Conservation (phyloP, 2,888 invertebrate genomes). For the Pristionchus fissidentatus region DNA sequence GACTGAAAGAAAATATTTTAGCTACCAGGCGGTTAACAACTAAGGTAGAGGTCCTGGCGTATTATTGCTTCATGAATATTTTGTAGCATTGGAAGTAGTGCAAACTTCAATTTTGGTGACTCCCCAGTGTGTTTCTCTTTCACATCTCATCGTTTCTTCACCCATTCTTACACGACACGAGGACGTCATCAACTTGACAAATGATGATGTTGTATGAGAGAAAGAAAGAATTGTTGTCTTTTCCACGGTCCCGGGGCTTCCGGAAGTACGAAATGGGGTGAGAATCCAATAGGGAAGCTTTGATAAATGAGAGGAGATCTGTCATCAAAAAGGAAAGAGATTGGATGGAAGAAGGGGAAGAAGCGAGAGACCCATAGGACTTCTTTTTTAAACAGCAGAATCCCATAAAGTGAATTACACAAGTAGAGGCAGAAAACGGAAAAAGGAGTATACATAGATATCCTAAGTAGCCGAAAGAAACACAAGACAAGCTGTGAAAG, state of each 20-base stretch:
- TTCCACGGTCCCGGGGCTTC: neutral
- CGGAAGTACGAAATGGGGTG: neutral
- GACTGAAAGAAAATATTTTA: no score
- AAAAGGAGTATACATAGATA: no score
- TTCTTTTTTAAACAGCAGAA: no score
- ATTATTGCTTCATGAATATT: no score
- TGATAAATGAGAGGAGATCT: neutral
- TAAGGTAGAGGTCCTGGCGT: no score
- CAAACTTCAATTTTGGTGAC: no score
- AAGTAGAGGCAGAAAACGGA: no score
- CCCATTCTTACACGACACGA: conserved; percentile 34
- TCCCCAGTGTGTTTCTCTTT: neutral
- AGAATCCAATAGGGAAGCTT: neutral
- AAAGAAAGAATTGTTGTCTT: neutral
- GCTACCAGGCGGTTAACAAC: no score
- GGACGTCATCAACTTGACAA: neutral
- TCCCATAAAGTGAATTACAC: neutral
- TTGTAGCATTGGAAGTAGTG: no score
- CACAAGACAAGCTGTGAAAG: no score
- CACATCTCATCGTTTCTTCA: conserved; percentile 37
- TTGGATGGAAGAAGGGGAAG: conserved; percentile 14
- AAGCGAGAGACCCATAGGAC: no score
- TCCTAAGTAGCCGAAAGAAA: no score
- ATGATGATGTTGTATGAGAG: neutral
- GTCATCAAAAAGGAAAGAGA: neutral